Conservation (phyloP, 2,797 vertebrate genomes). For the Lindbergichthys nudifrons region DNA sequence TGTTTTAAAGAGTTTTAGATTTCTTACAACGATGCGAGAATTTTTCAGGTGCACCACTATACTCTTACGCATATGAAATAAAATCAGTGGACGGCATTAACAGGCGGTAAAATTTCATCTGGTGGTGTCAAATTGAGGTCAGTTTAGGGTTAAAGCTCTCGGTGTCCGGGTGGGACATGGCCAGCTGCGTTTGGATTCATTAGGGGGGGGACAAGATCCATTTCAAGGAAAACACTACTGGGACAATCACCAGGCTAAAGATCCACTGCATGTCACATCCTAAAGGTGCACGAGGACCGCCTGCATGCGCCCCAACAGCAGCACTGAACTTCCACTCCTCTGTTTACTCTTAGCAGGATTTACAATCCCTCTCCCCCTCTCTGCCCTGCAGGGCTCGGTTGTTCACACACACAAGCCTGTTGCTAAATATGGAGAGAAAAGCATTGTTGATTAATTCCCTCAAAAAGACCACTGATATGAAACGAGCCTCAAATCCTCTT, state of each 20-base stretch:
- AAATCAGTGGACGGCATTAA: slow-evolving; percentile 94
- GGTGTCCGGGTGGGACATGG: slow-evolving; percentile 95
- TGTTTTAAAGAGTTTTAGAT: slow-evolving; percentile 46
- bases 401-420: slow-evolving; percentile 65
- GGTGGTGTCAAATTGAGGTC: slow-evolving; percentile 98
- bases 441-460: slow-evolving; percentile 81
- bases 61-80: slow-evolving; percentile 51
- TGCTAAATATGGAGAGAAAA: slow-evolving; percentile 79
- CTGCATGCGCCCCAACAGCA: slow-evolving; percentile 46
- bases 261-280: slow-evolving; percentile 90
- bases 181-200: slow-evolving; percentile 98
- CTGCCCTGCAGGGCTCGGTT: slow-evolving; percentile 58
- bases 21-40: slow-evolving; percentile 25
- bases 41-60: slow-evolving; percentile 50
- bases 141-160: slow-evolving; percentile 98
- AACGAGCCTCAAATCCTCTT: slow-evolving; percentile 88
- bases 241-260: slow-evolving; percentile 93
- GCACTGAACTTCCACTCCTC: slow-evolving; percentile 61
- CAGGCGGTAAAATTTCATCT: slow-evolving; percentile 97
- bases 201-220: slow-evolving; percentile 89
- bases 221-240: slow-evolving; percentile 97
- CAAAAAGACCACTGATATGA: slow-evolving; percentile 87
- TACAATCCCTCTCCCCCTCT: slow-evolving; percentile 33
- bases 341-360: slow-evolving; percentile 68
- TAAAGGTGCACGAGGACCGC: slow-evolving; percentile 85